Conservation (phyloP, 2,797 vertebrate genomes). For the Pseudomugil tenellus region DNA sequence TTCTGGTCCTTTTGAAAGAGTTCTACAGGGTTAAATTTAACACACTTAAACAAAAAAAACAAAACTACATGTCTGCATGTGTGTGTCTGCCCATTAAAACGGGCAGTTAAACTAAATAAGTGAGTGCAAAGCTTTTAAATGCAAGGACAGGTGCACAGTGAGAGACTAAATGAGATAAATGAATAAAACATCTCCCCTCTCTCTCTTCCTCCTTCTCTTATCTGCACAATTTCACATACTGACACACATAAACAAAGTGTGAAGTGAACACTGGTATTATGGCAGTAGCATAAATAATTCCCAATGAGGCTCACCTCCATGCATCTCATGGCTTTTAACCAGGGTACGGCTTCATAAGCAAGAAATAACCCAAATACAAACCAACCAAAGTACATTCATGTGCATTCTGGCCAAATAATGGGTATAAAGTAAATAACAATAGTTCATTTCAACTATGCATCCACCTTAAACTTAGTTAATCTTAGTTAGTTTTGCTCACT, state of each 20-base stretch:
- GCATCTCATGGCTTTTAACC: slow-evolving; percentile 89
- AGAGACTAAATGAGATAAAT: slow-evolving; percentile 98
- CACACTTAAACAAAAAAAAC: slow-evolving; percentile 5
- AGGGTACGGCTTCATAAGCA: no score
- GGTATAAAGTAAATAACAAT: background rate
- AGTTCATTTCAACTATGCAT: background rate
- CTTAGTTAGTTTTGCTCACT: background rate
- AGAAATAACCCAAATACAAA: background rate
- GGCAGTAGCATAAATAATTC: slow-evolving; percentile 98
- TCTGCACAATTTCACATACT: slow-evolving; percentile 15
- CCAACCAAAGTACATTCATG: background rate
- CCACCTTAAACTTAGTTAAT: background rate
- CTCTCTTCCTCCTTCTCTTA: slow-evolving; percentile 42
- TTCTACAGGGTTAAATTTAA: slow-evolving; percentile 21
- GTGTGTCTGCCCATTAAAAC: slow-evolving; percentile 43
- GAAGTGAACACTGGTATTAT: slow-evolving; percentile 91
- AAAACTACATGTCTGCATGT: slow-evolving; percentile 19
- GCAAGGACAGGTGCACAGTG: slow-evolving; percentile 94
- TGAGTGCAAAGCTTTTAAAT: slow-evolving; percentile 95
- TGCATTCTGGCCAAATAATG: background rate
- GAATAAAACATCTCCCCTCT: slow-evolving; percentile 92
- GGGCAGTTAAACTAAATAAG: slow-evolving; percentile 94
- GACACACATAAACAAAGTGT: slow-evolving; percentile 33
- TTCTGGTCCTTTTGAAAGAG: slow-evolving; percentile 26
- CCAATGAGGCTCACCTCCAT: slow-evolving; percentile 87